Evolutionary conservation across 2,888 invertebrate genomes (phyloP).

Genomic region (Phengaris alcon): DNA sequence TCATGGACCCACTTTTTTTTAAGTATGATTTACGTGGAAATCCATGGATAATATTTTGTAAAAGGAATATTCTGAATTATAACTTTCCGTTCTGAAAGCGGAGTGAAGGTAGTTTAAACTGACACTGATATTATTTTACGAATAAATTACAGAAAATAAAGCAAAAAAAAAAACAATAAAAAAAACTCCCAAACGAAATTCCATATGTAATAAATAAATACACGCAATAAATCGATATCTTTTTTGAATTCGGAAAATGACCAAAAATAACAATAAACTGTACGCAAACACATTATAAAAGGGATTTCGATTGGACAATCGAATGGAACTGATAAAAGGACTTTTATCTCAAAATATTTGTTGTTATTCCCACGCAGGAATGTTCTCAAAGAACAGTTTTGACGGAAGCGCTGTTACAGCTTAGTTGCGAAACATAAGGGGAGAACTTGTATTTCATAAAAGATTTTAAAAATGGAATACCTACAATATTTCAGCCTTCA

Average conservation of each 20-base stretch:
- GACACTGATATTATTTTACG: no score
- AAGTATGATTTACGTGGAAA: neutral
- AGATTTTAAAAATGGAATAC: conserved; percentile 73
- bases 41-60: neutral
- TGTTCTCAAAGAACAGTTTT: conserved; percentile 26
- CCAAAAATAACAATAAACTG: neutral
- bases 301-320: neutral
- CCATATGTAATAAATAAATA: no score
- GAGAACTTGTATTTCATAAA: conserved; percentile 63
- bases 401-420: conserved; percentile 17
- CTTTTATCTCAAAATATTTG: conserved; percentile 48
- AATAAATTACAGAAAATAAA: no score
- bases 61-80: neutral
- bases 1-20: conserved; percentile 7
- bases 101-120: neutral
- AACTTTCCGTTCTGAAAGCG: neutral
- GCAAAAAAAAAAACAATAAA: no score
- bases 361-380: conserved; percentile 19
- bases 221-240: no score
- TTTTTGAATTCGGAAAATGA: no score
- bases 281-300: neutral
- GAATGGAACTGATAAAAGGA: conserved; percentile 46
- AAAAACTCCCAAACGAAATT: no score
- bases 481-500: conserved; percentile 78
- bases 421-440: conserved; percentile 36